Base-by-base conservation (phyloP, 2,113 vertebrate genomes). In the Centropristis striata region DNA sequence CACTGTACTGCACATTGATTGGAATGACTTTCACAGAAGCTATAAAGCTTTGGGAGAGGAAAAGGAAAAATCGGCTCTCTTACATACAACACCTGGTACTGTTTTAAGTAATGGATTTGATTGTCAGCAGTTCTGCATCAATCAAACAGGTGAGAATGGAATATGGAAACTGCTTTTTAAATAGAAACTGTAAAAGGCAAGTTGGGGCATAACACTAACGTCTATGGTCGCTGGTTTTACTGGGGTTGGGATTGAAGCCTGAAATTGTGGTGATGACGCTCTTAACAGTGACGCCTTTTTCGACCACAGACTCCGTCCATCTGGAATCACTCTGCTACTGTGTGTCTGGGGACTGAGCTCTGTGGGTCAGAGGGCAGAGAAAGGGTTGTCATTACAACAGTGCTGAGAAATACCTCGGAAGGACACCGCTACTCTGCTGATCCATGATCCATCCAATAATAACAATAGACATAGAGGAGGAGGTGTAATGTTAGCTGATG, bases 261-360 rank as follows among this genome's bases (percentile, higher is more conserved):
- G 15, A 78, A 85, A 77, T 53, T 72, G 79, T 36, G 72, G 51
- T 5, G 51, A 84, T 84, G 67, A 81, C 67, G 59, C 71, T 85
- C n/a, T 32, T 18, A 68, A 73, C 70, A 63, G 64, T 37, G 21
- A 82, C 28, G 37, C 57, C 63, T 76, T 79, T n/a, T 86, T 75
- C 66, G 28, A 44, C 83, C 84, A 25, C 69, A 80, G 83, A 86
- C 79, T 80, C 58, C 44, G 53, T 87, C 75, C 93, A 95, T 94
- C 92, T 95, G 93, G 93, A 90, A 92, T 91, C 90, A 93, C 80
- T 92, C 88, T 77, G 69, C 86, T 87, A 89, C 89, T 84, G 90
- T 89, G 83, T 75, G 87, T 87, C 88, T 89, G 77, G 86, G 88
- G 92, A 85, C 73, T 63, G 57, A 77, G 64, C 78, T 60, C 70